Evolutionary conservation across 2,888 invertebrate species (phyloP), one percentile per base, ranked within the genome.

Genomic region (Ceratothoa steindachneri): DNA sequence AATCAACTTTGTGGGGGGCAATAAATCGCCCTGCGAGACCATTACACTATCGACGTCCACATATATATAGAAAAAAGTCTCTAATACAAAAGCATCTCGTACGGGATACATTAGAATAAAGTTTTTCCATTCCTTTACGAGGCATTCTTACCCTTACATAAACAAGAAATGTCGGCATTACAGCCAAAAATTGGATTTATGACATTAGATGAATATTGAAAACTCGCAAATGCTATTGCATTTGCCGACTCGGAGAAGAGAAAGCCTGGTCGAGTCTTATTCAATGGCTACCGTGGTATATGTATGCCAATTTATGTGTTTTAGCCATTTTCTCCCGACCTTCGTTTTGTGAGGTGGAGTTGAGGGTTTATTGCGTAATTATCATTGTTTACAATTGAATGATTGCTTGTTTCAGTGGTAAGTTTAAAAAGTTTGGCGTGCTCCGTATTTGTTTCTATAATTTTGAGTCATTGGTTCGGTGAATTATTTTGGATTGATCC

Each of bases 81-180:
- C 24, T 60, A 60, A 60, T 60, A 60, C 60, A 60, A 60, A n/a
- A 60, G 60, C 60, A 60, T n/a, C 60, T 60, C 60, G 60, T 60
- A 60, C 12, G 12, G 60, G 60, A n/a, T 60, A 60, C 60, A 60
- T 60, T 60, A 60, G 60, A 60, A 60, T 60, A 60, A 60, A 60
- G 60, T 60, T 60, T 51, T 60, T 60, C 60, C 27, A 60, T 24
- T 60, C 60, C 24, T 60, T 60, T 60, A 60, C 60, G 60, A 60
- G 1, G 22, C 60, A 24, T 60, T 60, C 60, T 22, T 60, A 24
- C 60, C 24, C 60, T 60, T 60, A 60, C 60, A 60, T 60, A 60
- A 60, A 60, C 60, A 60, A 60, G 60, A 60, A 60, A 60, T 24
- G 60, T 60, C 60, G n/a, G 60, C 60, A 60, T 60, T 60, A 60